Percentiles rank a stretch among this genome's conserved stretches.
Evolutionary conservation across 2,113 vertebrate genomes (phyloP).

Genomic region (Salvelinus sp.): DNA sequence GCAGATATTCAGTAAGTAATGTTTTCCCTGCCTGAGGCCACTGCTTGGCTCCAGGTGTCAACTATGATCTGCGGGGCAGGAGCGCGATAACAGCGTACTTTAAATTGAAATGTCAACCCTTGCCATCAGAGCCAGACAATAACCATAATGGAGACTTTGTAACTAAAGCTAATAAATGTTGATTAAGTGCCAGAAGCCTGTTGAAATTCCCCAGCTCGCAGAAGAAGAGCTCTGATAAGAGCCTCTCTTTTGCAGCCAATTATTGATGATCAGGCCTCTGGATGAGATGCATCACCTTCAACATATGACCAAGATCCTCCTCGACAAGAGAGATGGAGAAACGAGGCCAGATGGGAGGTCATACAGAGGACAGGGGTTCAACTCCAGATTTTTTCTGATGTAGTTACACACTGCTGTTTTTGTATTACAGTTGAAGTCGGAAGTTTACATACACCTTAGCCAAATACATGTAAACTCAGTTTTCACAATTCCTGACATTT

Average conservation of each 20-base stretch:
- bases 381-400: neutral
- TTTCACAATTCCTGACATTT: no score
- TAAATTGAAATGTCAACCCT: conserved; percentile 50
- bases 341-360: conserved; percentile 38
- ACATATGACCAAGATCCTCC: conserved; percentile 32
- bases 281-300: conserved; percentile 48
- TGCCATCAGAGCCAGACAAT: conserved; percentile 41
- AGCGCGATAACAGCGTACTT: conserved; percentile 27
- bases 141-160: conserved; percentile 56
- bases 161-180: conserved; percentile 46
- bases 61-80: conserved; percentile 34
- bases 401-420: conserved; percentile 4
- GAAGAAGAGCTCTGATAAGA: conserved; percentile 21
- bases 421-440: neutral
- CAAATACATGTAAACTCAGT: no score
- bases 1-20: neutral
- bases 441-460: no score
- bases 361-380: conserved; percentile 34
- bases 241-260: conserved; percentile 12
- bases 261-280: conserved; percentile 43
- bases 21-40: neutral
- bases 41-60: conserved; percentile 16
- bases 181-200: conserved; percentile 40
- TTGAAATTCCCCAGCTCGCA: conserved; percentile 29
- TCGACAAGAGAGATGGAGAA: conserved; percentile 33